Evolutionary conservation across 2,888 invertebrate genomes (phyloP).

Genomic region (Exephanes ischioxanthus): DNA sequence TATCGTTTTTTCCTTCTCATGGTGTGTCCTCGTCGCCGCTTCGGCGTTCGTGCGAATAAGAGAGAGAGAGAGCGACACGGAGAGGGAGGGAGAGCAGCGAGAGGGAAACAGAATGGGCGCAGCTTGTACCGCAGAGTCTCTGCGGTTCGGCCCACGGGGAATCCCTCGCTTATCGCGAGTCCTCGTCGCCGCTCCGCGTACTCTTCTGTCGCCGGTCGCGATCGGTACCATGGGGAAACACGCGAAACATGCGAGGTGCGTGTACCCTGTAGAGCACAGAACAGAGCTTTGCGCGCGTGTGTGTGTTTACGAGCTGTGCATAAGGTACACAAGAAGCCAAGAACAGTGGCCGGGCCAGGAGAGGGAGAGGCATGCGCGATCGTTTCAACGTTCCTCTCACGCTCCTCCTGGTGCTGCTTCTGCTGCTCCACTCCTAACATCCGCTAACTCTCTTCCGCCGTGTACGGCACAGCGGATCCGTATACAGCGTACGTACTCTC

Average conservation of each 20-base stretch:
- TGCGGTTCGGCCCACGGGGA: constrained; percentile 66
- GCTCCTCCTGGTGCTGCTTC: not conserved
- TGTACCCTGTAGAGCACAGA: constrained; percentile 67
- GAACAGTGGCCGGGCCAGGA: not conserved
- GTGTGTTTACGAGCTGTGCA: not conserved
- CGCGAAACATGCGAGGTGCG: constrained; percentile 61
- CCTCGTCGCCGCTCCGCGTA: constrained; percentile 58
- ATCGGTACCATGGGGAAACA: constrained; percentile 56
- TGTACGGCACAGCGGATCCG: constrained; percentile 18
- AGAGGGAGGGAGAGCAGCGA: not conserved
- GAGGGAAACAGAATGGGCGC: not conserved
- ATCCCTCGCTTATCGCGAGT: constrained; percentile 71
- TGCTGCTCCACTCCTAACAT: constrained; percentile 38
- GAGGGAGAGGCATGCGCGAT: not conserved
- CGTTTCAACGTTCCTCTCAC: constrained; percentile 22
- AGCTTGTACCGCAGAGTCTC: constrained; percentile 43
- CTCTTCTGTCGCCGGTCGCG: constrained; percentile 19
- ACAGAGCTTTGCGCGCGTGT: constrained; percentile 49
- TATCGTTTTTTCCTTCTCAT: constrained; percentile 54
- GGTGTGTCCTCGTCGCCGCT: constrained; percentile 27
- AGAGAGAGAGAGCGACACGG: not conserved
- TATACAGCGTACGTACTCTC: constrained; percentile 10
- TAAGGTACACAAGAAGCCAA: not conserved
- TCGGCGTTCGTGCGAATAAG: not conserved
- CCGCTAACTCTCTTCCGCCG: constrained; percentile 32